These are phyloP conservation scores for Osmerus mordax DNA, from an alignment of 2,113 vertebrate genomes.

Conservation along the genomic window DNA sequence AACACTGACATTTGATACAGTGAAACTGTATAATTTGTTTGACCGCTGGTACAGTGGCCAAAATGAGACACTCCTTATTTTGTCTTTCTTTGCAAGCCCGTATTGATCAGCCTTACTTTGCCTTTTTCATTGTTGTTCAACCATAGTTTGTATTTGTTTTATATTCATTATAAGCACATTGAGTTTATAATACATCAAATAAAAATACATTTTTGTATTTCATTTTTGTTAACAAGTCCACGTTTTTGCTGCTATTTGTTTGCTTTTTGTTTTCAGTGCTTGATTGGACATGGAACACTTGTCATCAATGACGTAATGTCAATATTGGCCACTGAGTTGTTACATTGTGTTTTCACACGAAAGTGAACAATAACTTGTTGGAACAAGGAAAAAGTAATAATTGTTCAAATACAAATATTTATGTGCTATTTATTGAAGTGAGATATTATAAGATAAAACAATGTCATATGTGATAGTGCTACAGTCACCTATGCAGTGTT, in stretches of 20 bases:
- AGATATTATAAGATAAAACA: slow-evolving; percentile 49
- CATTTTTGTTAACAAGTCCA: slow-evolving; percentile 21
- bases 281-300: not conserved
- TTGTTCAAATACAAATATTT: slow-evolving; percentile 50
- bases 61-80: slow-evolving; percentile 31
- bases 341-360: not conserved
- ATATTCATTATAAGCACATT: not conserved
- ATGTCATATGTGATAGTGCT: slow-evolving; percentile 62
- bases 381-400: slow-evolving; percentile 28
- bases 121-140: slow-evolving; percentile 37
- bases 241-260: slow-evolving; percentile 48
- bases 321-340: too few species aligned
- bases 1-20: slow-evolving; percentile 25
- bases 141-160: slow-evolving; percentile 28
- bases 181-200: slow-evolving; percentile 27
- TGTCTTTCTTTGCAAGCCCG: slow-evolving; percentile 28
- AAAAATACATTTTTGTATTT: slow-evolving; percentile 34
- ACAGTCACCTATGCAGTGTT: slow-evolving; percentile 69
- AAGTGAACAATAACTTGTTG: slow-evolving; percentile 19
- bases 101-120: slow-evolving; percentile 54
- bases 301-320: too few species aligned
- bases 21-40: slow-evolving; percentile 27
- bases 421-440: slow-evolving; percentile 66
- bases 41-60: slow-evolving; percentile 38
- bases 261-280: slow-evolving; percentile 10